Evolutionary conservation across 2,888 invertebrate species (phyloP).

Genomic region (Lasius platythorax): DNA sequence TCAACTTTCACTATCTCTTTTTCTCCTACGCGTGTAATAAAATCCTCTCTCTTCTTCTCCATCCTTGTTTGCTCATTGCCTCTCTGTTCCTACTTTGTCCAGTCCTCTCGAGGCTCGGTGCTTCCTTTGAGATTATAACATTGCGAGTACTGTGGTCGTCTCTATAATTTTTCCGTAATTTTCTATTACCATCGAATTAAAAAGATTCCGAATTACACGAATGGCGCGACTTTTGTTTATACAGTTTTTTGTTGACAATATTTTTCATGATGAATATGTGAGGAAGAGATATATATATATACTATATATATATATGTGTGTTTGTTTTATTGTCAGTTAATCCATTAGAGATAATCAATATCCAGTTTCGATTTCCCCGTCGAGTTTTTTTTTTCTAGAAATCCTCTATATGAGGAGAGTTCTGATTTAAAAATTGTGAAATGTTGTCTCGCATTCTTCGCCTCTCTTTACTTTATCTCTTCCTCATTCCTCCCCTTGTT

Average conservation of each 20-base stretch:
- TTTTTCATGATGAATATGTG: background rate
- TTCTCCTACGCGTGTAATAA: background rate
- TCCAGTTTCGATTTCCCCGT: too few relatives aligned
- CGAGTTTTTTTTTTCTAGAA: too few relatives aligned
- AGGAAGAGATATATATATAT: too few relatives aligned
- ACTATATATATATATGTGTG: too few relatives aligned
- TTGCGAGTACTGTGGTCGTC: background rate
- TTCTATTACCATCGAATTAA: background rate
- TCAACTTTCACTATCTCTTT: constrained; percentile 46
- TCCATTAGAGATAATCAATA: too few relatives aligned
- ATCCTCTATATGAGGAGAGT: background rate
- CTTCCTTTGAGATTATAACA: background rate
- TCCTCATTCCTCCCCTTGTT: constrained; percentile 53
- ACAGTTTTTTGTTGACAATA: background rate
- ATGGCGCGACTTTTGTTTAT: background rate
- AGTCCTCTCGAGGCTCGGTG: background rate
- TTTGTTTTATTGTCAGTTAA: too few relatives aligned
- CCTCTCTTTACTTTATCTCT: constrained; percentile 26
- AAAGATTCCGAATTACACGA: background rate
- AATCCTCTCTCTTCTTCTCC: constrained; percentile 8
- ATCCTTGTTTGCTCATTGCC: constrained; percentile 25
- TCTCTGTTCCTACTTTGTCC: constrained; percentile 4
- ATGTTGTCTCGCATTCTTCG: background rate
- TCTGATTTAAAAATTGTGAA: background rate
- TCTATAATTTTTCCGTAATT: background rate